Conservation (phyloP, 2,797 vertebrate species). For the Scomberomorus guttatus region DNA sequence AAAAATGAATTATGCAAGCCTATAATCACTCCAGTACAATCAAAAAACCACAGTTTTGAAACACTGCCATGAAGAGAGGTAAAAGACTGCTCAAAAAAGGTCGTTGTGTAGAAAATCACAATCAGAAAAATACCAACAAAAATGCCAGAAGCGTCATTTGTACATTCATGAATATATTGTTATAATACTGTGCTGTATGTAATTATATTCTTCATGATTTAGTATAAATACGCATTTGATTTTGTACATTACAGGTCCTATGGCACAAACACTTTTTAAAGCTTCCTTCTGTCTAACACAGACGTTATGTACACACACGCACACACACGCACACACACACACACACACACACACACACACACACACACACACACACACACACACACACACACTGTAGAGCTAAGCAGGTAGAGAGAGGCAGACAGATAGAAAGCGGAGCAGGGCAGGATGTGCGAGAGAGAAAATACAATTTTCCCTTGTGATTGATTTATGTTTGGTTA, state of each 20-base stretch:
- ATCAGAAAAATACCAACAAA: constrained; percentile 74
- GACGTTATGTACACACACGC: constrained; percentile 57
- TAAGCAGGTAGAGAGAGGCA: constrained; percentile 57
- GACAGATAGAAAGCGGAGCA: constrained; percentile 47
- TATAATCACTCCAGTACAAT: constrained; percentile 73
- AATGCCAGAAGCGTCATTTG: constrained; percentile 69
- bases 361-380: constrained; percentile 6
- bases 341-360: neutral
- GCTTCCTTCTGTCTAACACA: constrained; percentile 64
- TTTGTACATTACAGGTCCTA: constrained; percentile 75
- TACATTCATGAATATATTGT: constrained; percentile 79
- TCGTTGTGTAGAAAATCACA: constrained; percentile 77
- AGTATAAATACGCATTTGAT: constrained; percentile 74
- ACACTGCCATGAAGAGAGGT: constrained; percentile 71
- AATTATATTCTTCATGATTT: constrained; percentile 65
- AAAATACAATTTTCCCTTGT: constrained; percentile 60
- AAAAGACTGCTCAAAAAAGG: constrained; percentile 71
- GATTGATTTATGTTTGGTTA: constrained; percentile 70
- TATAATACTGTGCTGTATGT: constrained; percentile 78
- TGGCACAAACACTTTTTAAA: constrained; percentile 77
- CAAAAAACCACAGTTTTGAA: constrained; percentile 69
- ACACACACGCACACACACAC: constrained; percentile 10
- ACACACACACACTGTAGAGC: constrained; percentile 24
- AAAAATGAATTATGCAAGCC: constrained; percentile 73
- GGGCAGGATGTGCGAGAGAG: constrained; percentile 37